These are phyloP conservation scores for Luffia ferchaultella DNA, from an alignment of 2,888 invertebrate species.

Conservation along the genomic window DNA sequence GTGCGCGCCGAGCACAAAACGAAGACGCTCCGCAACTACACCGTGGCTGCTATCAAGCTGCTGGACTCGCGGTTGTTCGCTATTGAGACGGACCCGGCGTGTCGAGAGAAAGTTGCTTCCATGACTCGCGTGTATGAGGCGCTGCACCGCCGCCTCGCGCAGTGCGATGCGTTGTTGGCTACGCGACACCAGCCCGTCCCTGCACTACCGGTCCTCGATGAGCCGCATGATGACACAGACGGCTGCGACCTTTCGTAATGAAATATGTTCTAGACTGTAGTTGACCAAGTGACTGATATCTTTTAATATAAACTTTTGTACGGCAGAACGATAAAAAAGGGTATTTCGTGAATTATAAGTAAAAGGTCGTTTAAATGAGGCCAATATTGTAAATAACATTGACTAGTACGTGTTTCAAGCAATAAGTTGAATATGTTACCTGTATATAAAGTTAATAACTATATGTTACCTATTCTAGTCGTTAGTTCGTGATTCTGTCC, in stretches of 20 bases:
- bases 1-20: slow-evolving; percentile 55
- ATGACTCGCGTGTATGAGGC: slow-evolving; percentile 58
- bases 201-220: not conserved
- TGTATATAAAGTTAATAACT: not conserved
- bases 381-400: not conserved
- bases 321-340: too few relatives aligned
- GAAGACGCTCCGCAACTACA: slow-evolving; percentile 56
- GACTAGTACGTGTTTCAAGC: slow-evolving; percentile 45
- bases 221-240: not conserved
- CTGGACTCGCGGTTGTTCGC: slow-evolving; percentile 57
- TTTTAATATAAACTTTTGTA: not conserved
- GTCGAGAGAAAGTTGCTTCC: slow-evolving; percentile 57
- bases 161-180: slow-evolving; percentile 29
- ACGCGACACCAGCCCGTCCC: slow-evolving; percentile 14
- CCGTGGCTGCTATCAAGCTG: slow-evolving; percentile 57
- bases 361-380: too few relatives aligned
- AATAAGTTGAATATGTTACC: slow-evolving; percentile 27
- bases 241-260: not conserved
- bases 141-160: slow-evolving; percentile 48
- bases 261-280: not conserved
- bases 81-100: slow-evolving; percentile 55
- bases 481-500: not conserved
- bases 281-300: not conserved
- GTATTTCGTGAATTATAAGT: too few relatives aligned
- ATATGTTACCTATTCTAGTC: not conserved